These are phyloP conservation scores for Nestor notabilis DNA, from an alignment of 2,113 vertebrate species.

Conservation along the genomic window DNA sequence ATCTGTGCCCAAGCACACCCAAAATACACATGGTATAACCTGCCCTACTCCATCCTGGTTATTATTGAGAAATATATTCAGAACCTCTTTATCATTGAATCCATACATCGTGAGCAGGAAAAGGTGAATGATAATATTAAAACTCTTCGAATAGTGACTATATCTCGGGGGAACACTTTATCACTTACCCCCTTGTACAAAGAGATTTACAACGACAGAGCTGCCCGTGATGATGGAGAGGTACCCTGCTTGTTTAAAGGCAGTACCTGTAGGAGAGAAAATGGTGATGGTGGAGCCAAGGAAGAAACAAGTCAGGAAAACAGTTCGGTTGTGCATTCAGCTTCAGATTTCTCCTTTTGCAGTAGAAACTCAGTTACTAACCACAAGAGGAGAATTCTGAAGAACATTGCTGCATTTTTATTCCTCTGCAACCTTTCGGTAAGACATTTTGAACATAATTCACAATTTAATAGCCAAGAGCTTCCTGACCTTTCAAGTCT, in stretches of 20 bases:
- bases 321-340: slow-evolving; percentile 11
- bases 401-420: slow-evolving; percentile 89
- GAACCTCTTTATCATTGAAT: slow-evolving; percentile 95
- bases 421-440: slow-evolving; percentile 88
- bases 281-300: background rate
- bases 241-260: slow-evolving; percentile 43
- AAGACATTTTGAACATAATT: slow-evolving; percentile 22
- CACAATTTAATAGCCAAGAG: background rate
- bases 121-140: slow-evolving; percentile 58
- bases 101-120: slow-evolving; percentile 84
- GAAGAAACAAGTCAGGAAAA: slow-evolving; percentile 55
- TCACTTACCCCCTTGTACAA: slow-evolving; percentile 70
- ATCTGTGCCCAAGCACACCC: slow-evolving; percentile 75
- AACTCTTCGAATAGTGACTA: slow-evolving; percentile 81
- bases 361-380: slow-evolving; percentile 26
- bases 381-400: slow-evolving; percentile 82
- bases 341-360: slow-evolving; percentile 52
- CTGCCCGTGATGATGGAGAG: slow-evolving; percentile 16
- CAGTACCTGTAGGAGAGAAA: background rate
- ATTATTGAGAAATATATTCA: slow-evolving; percentile 93
- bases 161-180: slow-evolving; percentile 67
- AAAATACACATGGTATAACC: slow-evolving; percentile 86
- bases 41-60: slow-evolving; percentile 86
- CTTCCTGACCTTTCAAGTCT: background rate
- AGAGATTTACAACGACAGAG: slow-evolving; percentile 78